A percentile compares a stretch with the other conserved stretches of the same genome.
phyloP scores from a whole-genome alignment of 2,888 invertebrate species.

The Pantelozetes paolii region DNA sequence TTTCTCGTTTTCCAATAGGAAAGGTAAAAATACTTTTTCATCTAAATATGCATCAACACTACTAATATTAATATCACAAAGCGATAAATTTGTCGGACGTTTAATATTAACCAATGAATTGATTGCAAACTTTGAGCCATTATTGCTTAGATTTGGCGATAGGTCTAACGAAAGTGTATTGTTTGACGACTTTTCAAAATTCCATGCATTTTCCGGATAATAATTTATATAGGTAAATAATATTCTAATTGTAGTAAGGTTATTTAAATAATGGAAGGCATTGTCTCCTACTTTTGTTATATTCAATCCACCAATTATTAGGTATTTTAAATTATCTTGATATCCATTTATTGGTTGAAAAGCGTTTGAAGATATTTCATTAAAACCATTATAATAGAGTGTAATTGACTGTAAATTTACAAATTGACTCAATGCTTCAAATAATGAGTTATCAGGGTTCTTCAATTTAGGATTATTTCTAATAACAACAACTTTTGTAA shows the following conservation, averaged over 20 bases:
- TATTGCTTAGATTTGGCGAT: background rate
- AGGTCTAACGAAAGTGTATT: background rate
- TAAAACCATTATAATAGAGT: background rate
- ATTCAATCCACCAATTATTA: background rate
- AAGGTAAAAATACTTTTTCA: conserved; percentile 1
- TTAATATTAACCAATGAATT: background rate
- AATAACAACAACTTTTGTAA: background rate
- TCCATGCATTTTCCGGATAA: background rate
- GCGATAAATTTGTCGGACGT: background rate
- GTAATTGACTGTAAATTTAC: background rate
- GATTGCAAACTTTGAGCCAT: background rate
- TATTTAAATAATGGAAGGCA: background rate
- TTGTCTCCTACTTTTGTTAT: background rate
- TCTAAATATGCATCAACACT: background rate
- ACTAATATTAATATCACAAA: too few species aligned
- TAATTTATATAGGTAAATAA: background rate
- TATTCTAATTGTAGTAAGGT: background rate
- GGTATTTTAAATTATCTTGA: background rate
- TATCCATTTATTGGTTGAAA: conserved; percentile 21
- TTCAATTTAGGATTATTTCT: background rate
- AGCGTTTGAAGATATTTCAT: background rate
- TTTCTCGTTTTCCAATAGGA: background rate
- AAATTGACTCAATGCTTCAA: background rate
- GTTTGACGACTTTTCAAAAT: background rate
- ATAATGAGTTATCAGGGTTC: background rate